These are phyloP conservation scores for Malurus melanocephalus DNA, from an alignment of 2,113 vertebrate species.

Conservation along the genomic window DNA sequence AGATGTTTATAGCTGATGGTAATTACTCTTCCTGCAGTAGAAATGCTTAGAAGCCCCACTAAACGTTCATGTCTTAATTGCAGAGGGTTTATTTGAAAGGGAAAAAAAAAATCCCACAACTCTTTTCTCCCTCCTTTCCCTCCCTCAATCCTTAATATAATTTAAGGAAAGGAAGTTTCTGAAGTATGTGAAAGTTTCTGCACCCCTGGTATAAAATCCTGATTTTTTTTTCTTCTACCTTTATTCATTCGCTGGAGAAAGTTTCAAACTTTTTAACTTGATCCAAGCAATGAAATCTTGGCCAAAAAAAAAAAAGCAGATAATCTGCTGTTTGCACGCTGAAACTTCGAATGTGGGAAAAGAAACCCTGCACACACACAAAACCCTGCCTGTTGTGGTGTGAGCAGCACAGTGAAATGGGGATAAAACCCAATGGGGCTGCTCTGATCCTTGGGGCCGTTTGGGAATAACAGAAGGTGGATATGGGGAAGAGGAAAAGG, in stretches of 20 bases:
- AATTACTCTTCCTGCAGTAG: constrained; percentile 57
- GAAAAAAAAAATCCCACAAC: background rate
- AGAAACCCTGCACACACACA: background rate
- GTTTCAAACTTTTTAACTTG: background rate
- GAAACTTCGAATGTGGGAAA: background rate
- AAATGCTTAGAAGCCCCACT: constrained; percentile 57
- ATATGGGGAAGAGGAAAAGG: constrained; percentile 15
- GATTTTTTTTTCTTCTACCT: background rate
- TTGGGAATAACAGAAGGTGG: background rate
- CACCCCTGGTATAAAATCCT: background rate
- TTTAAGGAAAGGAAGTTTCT: constrained; percentile 13
- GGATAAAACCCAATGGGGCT: background rate
- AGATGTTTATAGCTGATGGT: constrained; percentile 60
- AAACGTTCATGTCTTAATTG: constrained; percentile 52
- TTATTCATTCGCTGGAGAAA: background rate
- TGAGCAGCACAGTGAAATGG: background rate
- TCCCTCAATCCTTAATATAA: background rate
- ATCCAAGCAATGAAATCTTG: background rate
- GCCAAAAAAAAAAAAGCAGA: background rate
- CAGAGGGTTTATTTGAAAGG: constrained; percentile 44
- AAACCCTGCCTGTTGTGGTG: background rate
- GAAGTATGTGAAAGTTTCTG: background rate
- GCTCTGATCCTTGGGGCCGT: background rate
- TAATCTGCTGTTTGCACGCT: background rate
- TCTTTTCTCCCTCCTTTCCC: background rate